These are phyloP conservation scores for Tachysurus vachellii DNA, from an alignment of 2,113 vertebrate genomes.

Conservation along the genomic window DNA sequence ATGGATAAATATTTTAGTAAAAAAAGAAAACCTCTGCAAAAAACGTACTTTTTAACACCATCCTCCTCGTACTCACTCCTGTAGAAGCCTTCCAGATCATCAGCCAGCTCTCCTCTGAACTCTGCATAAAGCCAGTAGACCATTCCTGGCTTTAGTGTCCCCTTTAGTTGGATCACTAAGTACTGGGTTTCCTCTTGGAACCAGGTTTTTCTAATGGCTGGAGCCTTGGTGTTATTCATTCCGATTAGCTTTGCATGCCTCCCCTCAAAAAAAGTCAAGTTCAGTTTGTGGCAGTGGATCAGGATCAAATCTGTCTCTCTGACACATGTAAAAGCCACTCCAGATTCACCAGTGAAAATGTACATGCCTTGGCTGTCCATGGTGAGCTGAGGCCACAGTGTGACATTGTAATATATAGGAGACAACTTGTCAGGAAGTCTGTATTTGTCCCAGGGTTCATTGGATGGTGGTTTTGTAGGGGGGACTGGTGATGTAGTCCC, in stretches of 20 bases:
- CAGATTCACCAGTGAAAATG: slow-evolving; percentile 80
- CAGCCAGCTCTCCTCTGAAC: slow-evolving; percentile 85
- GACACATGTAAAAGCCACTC: slow-evolving; percentile 76
- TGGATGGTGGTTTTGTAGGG: slow-evolving; percentile 22
- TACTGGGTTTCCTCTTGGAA: slow-evolving; percentile 76
- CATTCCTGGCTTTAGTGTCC: slow-evolving; percentile 44
- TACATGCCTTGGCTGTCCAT: slow-evolving; percentile 60
- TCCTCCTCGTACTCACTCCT: slow-evolving; percentile 85
- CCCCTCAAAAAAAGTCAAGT: slow-evolving; percentile 65
- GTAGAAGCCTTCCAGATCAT: slow-evolving; percentile 90
- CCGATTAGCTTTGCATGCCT: slow-evolving; percentile 50
- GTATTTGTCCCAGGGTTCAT: slow-evolving; percentile 77
- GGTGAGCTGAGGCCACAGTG: slow-evolving; percentile 79
- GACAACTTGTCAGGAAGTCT: slow-evolving; percentile 77
- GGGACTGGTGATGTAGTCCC: rapidly evolving
- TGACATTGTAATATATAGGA: slow-evolving; percentile 76
- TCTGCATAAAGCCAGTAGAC: slow-evolving; percentile 73
- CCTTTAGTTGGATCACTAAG: slow-evolving; percentile 77
- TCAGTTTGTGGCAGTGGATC: slow-evolving; percentile 89
- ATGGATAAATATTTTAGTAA: neutral
- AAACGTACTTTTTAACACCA: slow-evolving; percentile 67
- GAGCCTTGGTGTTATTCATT: rapidly evolving
- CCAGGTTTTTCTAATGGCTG: slow-evolving; percentile 63
- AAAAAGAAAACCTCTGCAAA: neutral
- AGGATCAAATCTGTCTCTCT: slow-evolving; percentile 78